A percentile compares a stretch with the other conserved stretches of the same genome.
Conservation (phyloP, 2,113 vertebrate genomes). For the Rissa tridactyla region DNA sequence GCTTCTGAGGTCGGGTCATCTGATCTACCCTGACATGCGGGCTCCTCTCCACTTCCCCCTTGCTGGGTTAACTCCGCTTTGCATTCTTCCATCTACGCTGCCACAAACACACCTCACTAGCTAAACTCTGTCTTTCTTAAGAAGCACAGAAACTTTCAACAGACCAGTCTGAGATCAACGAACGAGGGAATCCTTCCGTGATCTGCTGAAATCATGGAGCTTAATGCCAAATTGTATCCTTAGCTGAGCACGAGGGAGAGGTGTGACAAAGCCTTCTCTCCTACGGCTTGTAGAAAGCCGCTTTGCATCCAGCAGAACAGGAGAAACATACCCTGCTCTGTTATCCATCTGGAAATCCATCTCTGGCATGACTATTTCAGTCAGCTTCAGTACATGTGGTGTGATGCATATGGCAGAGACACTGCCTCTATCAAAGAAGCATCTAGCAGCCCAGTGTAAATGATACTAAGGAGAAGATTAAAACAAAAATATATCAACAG, state of each 20-base stretch:
- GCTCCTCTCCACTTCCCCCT: background rate
- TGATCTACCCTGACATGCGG: background rate
- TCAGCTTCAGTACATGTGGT: background rate
- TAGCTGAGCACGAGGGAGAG: background rate
- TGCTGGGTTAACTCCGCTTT: background rate
- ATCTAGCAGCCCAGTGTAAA: background rate
- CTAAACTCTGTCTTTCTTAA: background rate
- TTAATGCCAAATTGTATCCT: background rate
- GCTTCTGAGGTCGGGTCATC: background rate
- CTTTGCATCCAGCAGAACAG: background rate
- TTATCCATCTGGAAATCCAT: background rate
- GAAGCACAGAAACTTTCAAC: background rate
- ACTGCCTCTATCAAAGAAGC: background rate
- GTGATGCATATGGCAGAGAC: background rate
- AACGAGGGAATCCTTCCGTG: background rate
- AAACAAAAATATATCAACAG: background rate
- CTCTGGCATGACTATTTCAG: background rate
- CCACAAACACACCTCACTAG: background rate
- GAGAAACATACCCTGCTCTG: background rate
- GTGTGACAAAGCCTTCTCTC: background rate
- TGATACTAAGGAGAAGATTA: background rate
- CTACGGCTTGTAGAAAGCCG: background rate
- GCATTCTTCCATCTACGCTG: rapidly evolving
- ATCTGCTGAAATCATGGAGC: background rate
- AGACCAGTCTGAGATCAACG: background rate